Base-by-base conservation (phyloP, 2,888 invertebrate species). In the Antitype chi region DNA sequence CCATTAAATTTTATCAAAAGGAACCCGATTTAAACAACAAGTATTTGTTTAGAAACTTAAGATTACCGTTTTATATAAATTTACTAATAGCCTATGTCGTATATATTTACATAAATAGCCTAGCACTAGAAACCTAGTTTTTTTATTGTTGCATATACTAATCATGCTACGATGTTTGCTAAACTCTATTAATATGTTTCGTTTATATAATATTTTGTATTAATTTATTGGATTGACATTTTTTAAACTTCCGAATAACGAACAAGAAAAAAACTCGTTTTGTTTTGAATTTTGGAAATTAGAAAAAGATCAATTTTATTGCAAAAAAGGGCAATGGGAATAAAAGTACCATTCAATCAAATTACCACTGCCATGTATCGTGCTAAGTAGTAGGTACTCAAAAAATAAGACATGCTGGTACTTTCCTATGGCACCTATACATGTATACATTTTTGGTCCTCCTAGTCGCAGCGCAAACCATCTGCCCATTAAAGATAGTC, bases 401-500 rank as follows among this genome's bases (percentile, higher is more conserved):
- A 32, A 70, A 15, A 8, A 32, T 11, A n/a, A 52, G 0, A 59
- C 9, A 8, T 2, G 9, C 15, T 4, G 49, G n/a, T 55, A 55
- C 11, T 1, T 47, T 43, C 43, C 11, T 43, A 63, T 38, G 38
- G 38, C 5, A 38, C 38, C 38, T 38, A 38, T 38, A 5, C 38
- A 38, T 38, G 6, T 38, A 38, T 38, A 38, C 11, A 32, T 11
- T 17, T 43, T 13, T 38, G 49, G 66, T 52, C 49, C n/a, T 59
- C 32, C 9, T n/a, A 59, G 11, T 8, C 28, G 28, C 9, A 70
- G 8, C 38, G 70, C 28, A 15, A 66, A 62, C 23, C n/a, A 69
- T 75, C 47, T 47, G 32, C 38, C 3, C n/a, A 63, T 25, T 25
- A 59, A 63, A 69, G 15, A 59, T 43, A 74, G n/a, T 60, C 67